Evolutionary conservation across 1,140 invertebrate species (phyloP), one percentile per base, ranked within the genome.

Genomic region (Pomacea maculata): DNA sequence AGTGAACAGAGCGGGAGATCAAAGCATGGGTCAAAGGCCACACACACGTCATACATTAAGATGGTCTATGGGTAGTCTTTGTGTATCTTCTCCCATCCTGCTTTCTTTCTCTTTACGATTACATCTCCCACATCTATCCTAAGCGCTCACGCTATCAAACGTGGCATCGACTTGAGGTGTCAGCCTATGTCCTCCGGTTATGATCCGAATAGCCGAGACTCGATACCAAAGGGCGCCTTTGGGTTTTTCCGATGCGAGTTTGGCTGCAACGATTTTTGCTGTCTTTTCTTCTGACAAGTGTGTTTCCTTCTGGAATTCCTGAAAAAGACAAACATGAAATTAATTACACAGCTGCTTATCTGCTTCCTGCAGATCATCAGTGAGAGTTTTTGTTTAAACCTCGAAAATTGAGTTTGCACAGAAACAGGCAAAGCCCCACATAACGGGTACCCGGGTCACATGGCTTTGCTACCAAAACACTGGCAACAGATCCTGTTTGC

Each of bases 151-250:
- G 57, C 9, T 61, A 61, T 61, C 57, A 61, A 61, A 61, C 3
- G 76, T 72, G 11, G 80, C 52, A 57, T 87, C 87, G 45, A 87
- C 79, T 54, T 80, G 82, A 0, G 89, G 88, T 25, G 84, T 64
- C 1, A 91, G 85, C 65, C 83, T 87, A 2, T 87, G 83, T 29
- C 93, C 92, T 11, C 94, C 94, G 7, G 93, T 92, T 34, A 94
- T 84, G 14, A 87, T 88, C 45, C 94, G 85, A 7, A 93, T 92
- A 45, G 94, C 94, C 45, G 93, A 92, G 70, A 94, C 94, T 25
- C 94, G 88, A 87, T 94, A 94, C 93, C 93, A 94, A 82, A 93
- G 90, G 17, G 92, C 88, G 29, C 91, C 92, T 82, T 94, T 93
- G 3, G 92, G 91, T 83, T 93, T 91, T 12, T 92, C 88, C 82